Evolutionary conservation across 2,888 invertebrate species (phyloP).

Genomic region (Cactoblastis cactorum): DNA sequence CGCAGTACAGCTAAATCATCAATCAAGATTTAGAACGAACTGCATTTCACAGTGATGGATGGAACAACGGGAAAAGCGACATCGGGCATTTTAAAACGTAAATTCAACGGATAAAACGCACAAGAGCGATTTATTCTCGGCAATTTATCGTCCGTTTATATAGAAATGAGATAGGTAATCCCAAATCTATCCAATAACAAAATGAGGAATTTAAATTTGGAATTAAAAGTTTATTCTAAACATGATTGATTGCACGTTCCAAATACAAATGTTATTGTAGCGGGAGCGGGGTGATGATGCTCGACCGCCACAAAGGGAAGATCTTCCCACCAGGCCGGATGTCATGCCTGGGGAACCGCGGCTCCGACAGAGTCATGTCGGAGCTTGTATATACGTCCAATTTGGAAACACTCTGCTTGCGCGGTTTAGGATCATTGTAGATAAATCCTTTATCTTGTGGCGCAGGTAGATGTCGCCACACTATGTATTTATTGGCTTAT

Average conservation of each 20-base stretch:
- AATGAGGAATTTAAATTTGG: neutral
- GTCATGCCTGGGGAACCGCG: too few species aligned
- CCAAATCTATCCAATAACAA: neutral
- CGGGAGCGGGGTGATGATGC: too few species aligned
- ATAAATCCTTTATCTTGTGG: too few species aligned
- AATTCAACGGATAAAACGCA: slow-evolving; percentile 6
- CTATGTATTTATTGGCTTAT: neutral
- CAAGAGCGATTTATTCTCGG: neutral
- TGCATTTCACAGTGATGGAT: slow-evolving; percentile 6
- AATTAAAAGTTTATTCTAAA: neutral
- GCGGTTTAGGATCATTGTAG: too few species aligned
- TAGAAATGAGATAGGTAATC: neutral
- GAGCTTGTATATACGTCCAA: too few species aligned
- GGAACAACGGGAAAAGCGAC: slow-evolving; percentile 10
- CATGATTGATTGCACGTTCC: neutral
- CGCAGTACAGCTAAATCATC: neutral
- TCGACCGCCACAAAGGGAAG: too few species aligned
- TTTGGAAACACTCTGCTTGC: too few species aligned
- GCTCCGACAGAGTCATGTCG: too few species aligned
- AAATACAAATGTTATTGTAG: neutral
- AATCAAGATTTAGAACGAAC: slow-evolving; percentile 7
- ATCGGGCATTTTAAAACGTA: slow-evolving; percentile 5
- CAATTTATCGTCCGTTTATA: neutral
- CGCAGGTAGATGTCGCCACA: too few species aligned
- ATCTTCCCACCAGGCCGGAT: too few species aligned